Percentiles rank a stretch among this genome's conserved stretches.
phyloP scores from a whole-genome alignment of 1,140 invertebrate genomes.

The Drosophila malerkotliana region DNA sequence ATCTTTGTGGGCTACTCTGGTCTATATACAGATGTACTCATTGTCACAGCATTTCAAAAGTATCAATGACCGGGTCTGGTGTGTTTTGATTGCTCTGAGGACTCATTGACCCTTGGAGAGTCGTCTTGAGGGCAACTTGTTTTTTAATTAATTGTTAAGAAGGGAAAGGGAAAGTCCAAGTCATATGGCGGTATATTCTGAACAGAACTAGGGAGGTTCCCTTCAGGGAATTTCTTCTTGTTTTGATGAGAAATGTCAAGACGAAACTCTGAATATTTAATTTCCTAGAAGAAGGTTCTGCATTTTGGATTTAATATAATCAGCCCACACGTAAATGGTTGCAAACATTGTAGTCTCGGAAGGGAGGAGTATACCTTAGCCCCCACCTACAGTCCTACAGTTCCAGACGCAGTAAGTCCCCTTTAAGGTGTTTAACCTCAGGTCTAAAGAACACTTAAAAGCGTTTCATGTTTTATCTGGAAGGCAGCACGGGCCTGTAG shows the following conservation, averaged over 20 bases:
- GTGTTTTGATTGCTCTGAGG: conserved; percentile 34
- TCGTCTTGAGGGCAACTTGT: conserved; percentile 38
- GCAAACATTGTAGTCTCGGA: conserved; percentile 12
- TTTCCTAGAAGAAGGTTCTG: not conserved
- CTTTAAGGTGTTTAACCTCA: conserved; percentile 67
- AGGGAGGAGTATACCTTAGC: not conserved
- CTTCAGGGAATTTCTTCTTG: not conserved
- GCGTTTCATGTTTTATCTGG: conserved; percentile 63
- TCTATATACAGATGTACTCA: not conserved
- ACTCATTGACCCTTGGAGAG: conserved; percentile 55
- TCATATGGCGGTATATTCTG: too few species aligned
- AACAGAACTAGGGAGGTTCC: not conserved
- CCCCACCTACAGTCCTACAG: conserved; percentile 23
- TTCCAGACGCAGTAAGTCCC: conserved; percentile 17
- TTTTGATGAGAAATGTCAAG: conserved; percentile 5
- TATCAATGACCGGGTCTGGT: conserved; percentile 30
- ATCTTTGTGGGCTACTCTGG: conserved; percentile 34
- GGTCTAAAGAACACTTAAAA: conserved; percentile 55
- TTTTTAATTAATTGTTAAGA: conserved; percentile 25
- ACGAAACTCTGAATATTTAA: not conserved
- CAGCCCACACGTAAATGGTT: conserved; percentile 16
- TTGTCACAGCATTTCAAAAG: conserved; percentile 26
- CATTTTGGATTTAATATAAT: conserved; percentile 19
- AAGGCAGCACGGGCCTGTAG: conserved; percentile 24
- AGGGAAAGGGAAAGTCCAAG: conserved; percentile 1